Conservation (phyloP, 2,113 vertebrate species). For the Bettongia penicillata region DNA sequence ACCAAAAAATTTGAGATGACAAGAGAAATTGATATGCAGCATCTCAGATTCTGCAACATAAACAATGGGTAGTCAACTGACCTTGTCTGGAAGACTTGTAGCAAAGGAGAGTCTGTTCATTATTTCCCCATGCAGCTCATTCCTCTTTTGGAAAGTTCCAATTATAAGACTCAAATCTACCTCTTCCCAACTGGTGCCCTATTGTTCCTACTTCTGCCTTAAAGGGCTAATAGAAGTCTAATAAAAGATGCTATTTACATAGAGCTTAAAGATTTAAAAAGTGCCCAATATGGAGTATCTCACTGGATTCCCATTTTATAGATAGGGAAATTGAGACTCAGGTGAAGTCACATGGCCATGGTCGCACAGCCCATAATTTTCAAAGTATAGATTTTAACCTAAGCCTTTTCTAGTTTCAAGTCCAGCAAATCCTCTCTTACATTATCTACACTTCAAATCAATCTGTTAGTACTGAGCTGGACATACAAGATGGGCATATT, state of each 20-base stretch:
- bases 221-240: neutral
- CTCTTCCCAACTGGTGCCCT: neutral
- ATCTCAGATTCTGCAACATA: neutral
- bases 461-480: neutral
- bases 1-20: neutral
- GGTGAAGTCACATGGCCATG: neutral
- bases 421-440: neutral
- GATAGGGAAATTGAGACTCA: neutral
- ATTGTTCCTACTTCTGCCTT: neutral
- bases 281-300: neutral
- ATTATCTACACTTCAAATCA: neutral
- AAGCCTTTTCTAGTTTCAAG: neutral
- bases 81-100: neutral
- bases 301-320: neutral
- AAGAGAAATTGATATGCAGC: neutral
- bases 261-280: neutral
- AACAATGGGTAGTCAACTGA: neutral
- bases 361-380: neutral
- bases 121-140: neutral
- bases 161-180: neutral
- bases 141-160: neutral
- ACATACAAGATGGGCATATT: neutral
- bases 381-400: neutral
- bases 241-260: neutral
- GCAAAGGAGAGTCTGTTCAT: neutral